Base-by-base conservation (phyloP, 2,888 invertebrate species). In the Danaus chrysippus region DNA sequence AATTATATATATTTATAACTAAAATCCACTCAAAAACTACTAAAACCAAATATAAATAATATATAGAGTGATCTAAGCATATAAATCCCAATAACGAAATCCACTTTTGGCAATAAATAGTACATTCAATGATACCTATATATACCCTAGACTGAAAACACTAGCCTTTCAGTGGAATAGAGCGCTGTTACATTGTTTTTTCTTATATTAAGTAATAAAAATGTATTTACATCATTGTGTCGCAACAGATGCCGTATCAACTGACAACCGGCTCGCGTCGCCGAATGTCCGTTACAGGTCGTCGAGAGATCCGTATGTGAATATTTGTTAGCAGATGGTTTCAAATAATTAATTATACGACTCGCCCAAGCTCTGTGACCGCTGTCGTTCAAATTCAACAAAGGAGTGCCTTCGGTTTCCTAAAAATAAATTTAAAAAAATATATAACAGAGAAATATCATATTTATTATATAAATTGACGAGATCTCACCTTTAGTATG, bases 281-380 rank as follows among this genome's bases (percentile, higher is more conserved):
- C 93, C 11, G 93, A 92, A 64, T 93, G 92, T 0, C 93, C 93
- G 69, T 92, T 90, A 58, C 90, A 83, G 10, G 86, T 81, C 81
- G 92, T 70, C 83, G 93, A 68, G 59, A 96, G 82, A 77, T 98
- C 97, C 71, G 96, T 94, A 74, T 96, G 94, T 3, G 97, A 97
- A 84, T 96, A 98, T 71, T 94, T 93, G 83, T 96, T 96, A 69
- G 95, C 95, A 15, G 96, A 96, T 0, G 98, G 98, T 79, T 95
- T 96, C 78, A 95, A 95, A 81, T 96, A 98, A 74, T 95, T 94
- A 0, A 97, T 92, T 23, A 99, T 92, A 55, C 95, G 93, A 71
- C 94, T 94, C 46, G 81, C 89, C 89, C 88, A 90, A 15, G 81
- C 84, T 67, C 82, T 84, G 71, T 88, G 91, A 10, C 84, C 84